These are phyloP conservation scores for Heterotis niloticus DNA, from an alignment of 2,113 vertebrate species.

Conservation along the genomic window DNA sequence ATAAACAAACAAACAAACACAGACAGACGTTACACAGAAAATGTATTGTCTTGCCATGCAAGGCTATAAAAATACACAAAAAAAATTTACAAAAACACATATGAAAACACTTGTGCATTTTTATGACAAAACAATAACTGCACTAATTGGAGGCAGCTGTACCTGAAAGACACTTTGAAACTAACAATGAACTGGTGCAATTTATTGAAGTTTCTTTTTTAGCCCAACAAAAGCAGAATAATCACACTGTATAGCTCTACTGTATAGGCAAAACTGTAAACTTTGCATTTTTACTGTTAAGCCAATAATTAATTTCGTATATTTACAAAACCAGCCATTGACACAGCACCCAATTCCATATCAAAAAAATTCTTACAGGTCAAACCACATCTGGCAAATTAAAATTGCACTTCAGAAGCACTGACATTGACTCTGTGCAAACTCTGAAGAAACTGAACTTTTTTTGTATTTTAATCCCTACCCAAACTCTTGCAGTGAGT, in stretches of 20 bases:
- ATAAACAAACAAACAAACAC: background rate
- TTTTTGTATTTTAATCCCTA: background rate
- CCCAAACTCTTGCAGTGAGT: constrained; percentile 16
- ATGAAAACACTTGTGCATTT: background rate
- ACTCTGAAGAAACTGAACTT: constrained; percentile 14
- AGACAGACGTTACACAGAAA: too few relatives aligned
- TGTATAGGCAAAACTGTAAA: background rate
- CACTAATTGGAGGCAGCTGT: background rate
- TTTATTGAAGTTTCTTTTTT: constrained; percentile 1
- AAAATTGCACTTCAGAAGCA: constrained; percentile 60
- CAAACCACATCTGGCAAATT: constrained; percentile 67
- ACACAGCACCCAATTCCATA: constrained; percentile 40
- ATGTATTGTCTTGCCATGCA: background rate
- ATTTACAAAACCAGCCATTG: constrained; percentile 15
- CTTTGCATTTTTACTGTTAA: background rate
- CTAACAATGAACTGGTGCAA: background rate
- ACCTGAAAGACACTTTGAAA: background rate
- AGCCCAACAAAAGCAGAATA: background rate
- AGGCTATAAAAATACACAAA: background rate
- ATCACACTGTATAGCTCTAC: background rate
- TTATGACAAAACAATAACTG: background rate
- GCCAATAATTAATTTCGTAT: background rate
- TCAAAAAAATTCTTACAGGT: constrained; percentile 52
- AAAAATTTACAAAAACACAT: background rate
- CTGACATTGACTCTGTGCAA: constrained; percentile 33